These are phyloP conservation scores for Abscondita cerata DNA, from an alignment of 2,888 invertebrate genomes.

Conservation along the genomic window DNA sequence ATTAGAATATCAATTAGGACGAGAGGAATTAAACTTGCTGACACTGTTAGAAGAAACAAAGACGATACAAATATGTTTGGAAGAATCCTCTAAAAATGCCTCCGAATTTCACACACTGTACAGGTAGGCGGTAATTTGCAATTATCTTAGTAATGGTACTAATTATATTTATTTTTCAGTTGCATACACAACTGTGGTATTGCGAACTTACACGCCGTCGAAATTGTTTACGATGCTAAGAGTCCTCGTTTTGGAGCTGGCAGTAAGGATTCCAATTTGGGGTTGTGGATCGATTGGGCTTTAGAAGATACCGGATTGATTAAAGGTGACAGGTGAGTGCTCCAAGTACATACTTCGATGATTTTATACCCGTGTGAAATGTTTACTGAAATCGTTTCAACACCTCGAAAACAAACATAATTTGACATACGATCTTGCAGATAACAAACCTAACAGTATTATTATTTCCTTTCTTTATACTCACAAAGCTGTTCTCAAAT, in stretches of 20 bases:
- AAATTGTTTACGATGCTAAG: constrained; percentile 73
- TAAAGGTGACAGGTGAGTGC: constrained; percentile 69
- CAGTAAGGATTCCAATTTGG: constrained; percentile 68
- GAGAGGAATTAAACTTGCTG: constrained; percentile 86
- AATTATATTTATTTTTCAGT: constrained; percentile 46
- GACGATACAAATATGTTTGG: constrained; percentile 78
- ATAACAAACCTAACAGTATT: too few species aligned
- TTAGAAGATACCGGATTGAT: constrained; percentile 77
- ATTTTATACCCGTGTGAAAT: too few species aligned
- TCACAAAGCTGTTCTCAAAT: constrained; percentile 4
- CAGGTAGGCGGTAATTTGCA: constrained; percentile 46
- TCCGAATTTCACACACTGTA: constrained; percentile 57
- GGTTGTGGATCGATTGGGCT: constrained; percentile 82
- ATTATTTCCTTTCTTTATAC: constrained; percentile 1
- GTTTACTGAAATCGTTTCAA: too few species aligned
- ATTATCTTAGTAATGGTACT: neutral
- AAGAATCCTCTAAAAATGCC: constrained; percentile 64
- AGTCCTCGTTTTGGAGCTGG: constrained; percentile 77
- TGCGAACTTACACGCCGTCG: constrained; percentile 68
- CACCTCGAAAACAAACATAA: too few species aligned
- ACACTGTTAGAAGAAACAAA: constrained; percentile 85
- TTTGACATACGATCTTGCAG: too few species aligned
- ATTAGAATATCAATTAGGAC: constrained; percentile 85
- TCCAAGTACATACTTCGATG: too few species aligned
- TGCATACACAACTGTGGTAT: constrained; percentile 57